Evolutionary conservation across 2,888 invertebrate species (phyloP).

Genomic region (Leptopilina drosophilae): DNA sequence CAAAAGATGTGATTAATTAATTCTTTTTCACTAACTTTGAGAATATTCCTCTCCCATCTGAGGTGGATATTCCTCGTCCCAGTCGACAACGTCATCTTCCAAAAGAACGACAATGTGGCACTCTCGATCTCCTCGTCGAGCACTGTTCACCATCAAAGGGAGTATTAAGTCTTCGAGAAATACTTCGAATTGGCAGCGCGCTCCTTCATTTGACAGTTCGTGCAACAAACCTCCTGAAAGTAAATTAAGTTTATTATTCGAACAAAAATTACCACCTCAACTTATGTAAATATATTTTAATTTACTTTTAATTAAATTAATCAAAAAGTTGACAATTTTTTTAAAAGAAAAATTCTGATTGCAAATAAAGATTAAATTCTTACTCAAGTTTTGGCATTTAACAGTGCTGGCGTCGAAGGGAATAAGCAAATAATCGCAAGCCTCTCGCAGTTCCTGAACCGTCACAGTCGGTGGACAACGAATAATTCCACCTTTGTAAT

Average conservation of each 20-base stretch:
- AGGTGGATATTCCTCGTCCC: constrained; percentile 99
- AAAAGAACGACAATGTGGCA: constrained; percentile 97
- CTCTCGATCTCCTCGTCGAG: constrained; percentile 96
- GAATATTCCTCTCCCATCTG: constrained; percentile 99
- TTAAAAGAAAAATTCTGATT: no score
- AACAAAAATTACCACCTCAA: no score
- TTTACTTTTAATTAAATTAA: no score
- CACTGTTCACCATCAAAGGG: constrained; percentile 96
- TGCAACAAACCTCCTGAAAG: constrained; percentile 92
- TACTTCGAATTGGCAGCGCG: constrained; percentile 95
- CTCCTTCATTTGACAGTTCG: constrained; percentile 99
- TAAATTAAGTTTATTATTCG: constrained; percentile 11
- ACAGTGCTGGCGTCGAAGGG: constrained; percentile 98
- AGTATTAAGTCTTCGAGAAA: constrained; percentile 97
- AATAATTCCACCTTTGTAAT: constrained; percentile 93
- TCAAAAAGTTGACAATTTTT: no score
- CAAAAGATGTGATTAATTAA: no score
- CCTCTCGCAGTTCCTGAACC: constrained; percentile 97
- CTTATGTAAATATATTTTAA: no score
- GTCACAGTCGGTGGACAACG: constrained; percentile 97
- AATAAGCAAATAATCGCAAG: constrained; percentile 98
- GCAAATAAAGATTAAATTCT: constrained; percentile 69
- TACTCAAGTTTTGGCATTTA: constrained; percentile 96
- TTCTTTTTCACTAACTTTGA: constrained; percentile 83
- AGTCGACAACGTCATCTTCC: constrained; percentile 97